Evolutionary conservation across 2,113 vertebrate genomes (phyloP).

Genomic region (Cyanoramphus novaezelandiae): DNA sequence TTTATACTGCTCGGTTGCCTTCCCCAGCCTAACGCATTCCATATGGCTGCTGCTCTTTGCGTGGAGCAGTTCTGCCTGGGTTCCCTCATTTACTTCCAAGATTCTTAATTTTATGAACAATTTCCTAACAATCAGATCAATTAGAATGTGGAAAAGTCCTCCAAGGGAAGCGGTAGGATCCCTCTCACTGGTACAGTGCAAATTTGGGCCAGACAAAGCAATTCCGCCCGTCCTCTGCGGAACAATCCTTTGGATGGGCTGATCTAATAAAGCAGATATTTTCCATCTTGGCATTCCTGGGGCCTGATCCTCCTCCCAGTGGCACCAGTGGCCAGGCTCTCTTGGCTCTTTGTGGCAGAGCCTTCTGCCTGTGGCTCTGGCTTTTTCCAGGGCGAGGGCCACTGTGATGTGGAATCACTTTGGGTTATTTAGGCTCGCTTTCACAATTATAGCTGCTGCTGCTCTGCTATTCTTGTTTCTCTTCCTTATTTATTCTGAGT

Average conservation of each 20-base stretch:
- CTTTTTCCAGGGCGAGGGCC: not conserved
- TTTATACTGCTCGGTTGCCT: conserved; percentile 49
- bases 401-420: not conserved
- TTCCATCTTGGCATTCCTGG: conserved; percentile 45
- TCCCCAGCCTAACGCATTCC: conserved; percentile 64
- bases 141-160: conserved; percentile 64
- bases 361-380: not conserved
- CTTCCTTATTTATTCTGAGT: not conserved
- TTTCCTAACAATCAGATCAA: conserved; percentile 76
- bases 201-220: conserved; percentile 3
- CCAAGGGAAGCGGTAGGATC: conserved; percentile 57
- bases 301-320: conserved; percentile 7
- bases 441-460: not conserved
- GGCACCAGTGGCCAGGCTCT: not conserved
- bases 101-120: conserved; percentile 76
- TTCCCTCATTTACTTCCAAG: conserved; percentile 51
- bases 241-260: not conserved
- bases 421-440: not conserved
- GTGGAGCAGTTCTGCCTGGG: conserved; percentile 18
- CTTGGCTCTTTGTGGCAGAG: not conserved
- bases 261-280: conserved; percentile 61
- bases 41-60: conserved; percentile 42
- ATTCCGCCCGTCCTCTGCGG: not conserved
- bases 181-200: not conserved
- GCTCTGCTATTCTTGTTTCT: not conserved